These are phyloP conservation scores for Apodemus speciosus DNA, from an alignment of 2,113 vertebrate species.

Conservation along the genomic window DNA sequence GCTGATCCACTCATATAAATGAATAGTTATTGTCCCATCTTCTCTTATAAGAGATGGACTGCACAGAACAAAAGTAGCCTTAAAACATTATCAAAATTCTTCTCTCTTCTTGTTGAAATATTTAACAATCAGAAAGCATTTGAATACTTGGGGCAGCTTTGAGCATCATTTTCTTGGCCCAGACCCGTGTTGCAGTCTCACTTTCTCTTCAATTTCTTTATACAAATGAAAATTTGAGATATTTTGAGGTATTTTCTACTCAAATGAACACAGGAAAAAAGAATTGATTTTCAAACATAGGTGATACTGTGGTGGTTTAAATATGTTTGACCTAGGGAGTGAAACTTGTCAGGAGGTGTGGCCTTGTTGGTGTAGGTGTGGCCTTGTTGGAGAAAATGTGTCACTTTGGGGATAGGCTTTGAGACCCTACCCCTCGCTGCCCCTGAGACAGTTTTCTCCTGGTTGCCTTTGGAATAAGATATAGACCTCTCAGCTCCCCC, in stretches of 20 bases:
- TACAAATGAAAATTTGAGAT: conserved; percentile 1
- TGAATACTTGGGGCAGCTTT: not conserved
- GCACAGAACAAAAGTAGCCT: not conserved
- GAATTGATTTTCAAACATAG: not conserved
- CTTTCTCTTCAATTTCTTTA: not conserved
- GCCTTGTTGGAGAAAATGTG: too few species aligned
- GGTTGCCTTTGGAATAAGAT: too few species aligned
- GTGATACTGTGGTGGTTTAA: too few species aligned
- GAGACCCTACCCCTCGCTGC: too few species aligned
- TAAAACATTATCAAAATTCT: not conserved
- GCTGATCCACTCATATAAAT: not conserved
- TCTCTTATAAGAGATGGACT: not conserved
- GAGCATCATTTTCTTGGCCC: not conserved
- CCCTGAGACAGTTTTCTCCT: too few species aligned
- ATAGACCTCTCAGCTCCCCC: too few species aligned
- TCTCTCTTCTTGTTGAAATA: not conserved
- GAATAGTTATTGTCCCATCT: not conserved
- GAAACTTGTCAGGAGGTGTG: too few species aligned
- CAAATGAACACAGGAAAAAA: not conserved
- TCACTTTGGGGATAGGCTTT: too few species aligned
- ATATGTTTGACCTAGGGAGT: too few species aligned
- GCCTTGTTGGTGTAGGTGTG: too few species aligned
- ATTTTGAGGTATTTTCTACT: not conserved
- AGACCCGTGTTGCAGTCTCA: not conserved
- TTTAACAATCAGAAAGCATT: conserved; percentile 31